Percentiles rank a stretch among this genome's conserved stretches.
Evolutionary conservation across 2,113 vertebrate genomes (phyloP).

Genomic region (Gulo gulo): DNA sequence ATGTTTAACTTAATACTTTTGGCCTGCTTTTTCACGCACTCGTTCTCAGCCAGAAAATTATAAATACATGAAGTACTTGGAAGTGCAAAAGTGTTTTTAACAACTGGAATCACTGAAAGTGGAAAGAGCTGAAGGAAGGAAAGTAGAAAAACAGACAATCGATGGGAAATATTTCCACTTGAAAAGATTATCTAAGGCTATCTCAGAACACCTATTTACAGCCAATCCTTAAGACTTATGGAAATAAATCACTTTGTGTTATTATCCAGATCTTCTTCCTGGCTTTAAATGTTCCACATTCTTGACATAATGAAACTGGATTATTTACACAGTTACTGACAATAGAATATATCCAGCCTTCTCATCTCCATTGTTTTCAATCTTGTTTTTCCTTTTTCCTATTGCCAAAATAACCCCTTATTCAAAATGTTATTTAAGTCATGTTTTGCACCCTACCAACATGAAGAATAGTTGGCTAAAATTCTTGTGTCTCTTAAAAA

Average conservation of each 20-base stretch:
- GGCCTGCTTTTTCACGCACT: neutral
- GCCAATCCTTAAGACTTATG: neutral
- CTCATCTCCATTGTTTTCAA: neutral
- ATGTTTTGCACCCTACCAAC: neutral
- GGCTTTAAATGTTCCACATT: neutral
- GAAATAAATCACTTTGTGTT: neutral
- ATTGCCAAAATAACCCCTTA: neutral
- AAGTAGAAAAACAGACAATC: neutral
- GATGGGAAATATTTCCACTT: neutral
- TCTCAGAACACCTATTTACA: neutral
- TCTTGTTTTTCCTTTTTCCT: neutral
- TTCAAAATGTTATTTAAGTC: neutral
- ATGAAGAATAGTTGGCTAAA: neutral
- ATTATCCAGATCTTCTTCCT: neutral
- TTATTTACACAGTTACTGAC: neutral
- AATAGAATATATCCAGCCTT: neutral
- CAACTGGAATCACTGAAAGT: neutral
- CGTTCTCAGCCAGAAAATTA: neutral
- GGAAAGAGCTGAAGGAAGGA: neutral
- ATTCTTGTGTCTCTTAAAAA: neutral
- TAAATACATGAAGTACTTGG: neutral
- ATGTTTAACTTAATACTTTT: neutral
- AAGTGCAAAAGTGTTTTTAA: neutral
- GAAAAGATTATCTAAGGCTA: neutral
- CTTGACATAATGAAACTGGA: neutral